Conservation (phyloP, 2,888 invertebrate species). For the Rhagium mordax region DNA sequence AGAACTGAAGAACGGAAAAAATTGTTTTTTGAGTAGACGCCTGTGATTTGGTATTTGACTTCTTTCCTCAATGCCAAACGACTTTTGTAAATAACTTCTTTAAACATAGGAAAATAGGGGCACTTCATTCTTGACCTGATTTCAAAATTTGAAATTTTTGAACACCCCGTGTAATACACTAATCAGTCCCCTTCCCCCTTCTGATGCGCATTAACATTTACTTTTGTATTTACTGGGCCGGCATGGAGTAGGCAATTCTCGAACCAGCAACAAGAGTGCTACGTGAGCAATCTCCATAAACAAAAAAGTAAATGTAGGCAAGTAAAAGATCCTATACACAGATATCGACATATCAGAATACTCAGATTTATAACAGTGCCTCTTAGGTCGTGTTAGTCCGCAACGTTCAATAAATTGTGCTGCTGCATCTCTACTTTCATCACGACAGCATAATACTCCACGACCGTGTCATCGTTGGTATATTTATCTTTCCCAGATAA, state of each 20-base stretch:
- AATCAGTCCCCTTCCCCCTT: no score
- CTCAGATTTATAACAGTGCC: constrained; percentile 43
- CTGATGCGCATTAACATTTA: no score
- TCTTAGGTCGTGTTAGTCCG: constrained; percentile 46
- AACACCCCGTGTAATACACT: no score
- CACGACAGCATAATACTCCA: constrained; percentile 26
- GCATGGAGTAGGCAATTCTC: not conserved
- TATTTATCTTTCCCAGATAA: constrained; percentile 21
- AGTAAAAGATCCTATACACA: constrained; percentile 36
- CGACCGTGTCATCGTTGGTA: constrained; percentile 23
- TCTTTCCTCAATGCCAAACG: no score
- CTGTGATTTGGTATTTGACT: no score
- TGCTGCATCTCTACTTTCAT: constrained; percentile 23
- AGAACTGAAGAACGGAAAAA: no score
- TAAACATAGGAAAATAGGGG: no score
- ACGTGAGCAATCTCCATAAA: not conserved
- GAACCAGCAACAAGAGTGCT: not conserved
- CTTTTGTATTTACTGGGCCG: no score
- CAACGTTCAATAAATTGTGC: constrained; percentile 43
- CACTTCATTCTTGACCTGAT: no score
- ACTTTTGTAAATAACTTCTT: no score
- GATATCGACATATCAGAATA: constrained; percentile 45
- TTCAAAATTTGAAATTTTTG: no score
- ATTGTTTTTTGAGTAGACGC: no score
- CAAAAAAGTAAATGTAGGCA: not conserved